Conservation (phyloP, 1,140 invertebrate species). For the Idris sp. region DNA sequence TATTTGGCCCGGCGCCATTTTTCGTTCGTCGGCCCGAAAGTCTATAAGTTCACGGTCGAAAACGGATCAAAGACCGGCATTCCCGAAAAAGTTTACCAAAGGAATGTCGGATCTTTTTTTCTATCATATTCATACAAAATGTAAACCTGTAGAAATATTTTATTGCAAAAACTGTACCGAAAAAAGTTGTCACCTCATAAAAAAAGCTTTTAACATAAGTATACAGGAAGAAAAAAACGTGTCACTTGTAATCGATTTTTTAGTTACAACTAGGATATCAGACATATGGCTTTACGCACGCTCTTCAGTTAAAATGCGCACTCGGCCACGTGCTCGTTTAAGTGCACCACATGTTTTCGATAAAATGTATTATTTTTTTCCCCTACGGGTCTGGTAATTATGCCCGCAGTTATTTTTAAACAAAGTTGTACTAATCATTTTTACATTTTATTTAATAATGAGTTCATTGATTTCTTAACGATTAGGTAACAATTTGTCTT, state of each 20-base stretch:
- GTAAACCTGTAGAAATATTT: too few relatives aligned
- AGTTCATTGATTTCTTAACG: too few relatives aligned
- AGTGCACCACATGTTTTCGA: slow-evolving; percentile 40
- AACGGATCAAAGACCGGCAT: slow-evolving; percentile 51
- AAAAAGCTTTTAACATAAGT: too few relatives aligned
- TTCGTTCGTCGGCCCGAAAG: slow-evolving; percentile 37
- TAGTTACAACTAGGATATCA: slow-evolving; percentile 46
- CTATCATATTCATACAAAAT: too few relatives aligned
- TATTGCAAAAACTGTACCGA: too few relatives aligned
- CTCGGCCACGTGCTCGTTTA: slow-evolving; percentile 52
- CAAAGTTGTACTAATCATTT: too few relatives aligned
- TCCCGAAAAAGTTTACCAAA: slow-evolving; percentile 35
- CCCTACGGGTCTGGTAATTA: too few relatives aligned
- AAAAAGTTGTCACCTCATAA: too few relatives aligned
- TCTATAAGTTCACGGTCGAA: slow-evolving; percentile 58
- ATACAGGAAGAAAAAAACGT: slow-evolving; percentile 30
- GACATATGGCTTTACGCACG: slow-evolving; percentile 49
- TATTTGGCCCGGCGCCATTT: slow-evolving; percentile 54
- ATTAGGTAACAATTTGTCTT: too few relatives aligned
- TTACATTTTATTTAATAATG: too few relatives aligned
- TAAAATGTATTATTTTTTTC: slow-evolving; percentile 40
- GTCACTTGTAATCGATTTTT: slow-evolving; percentile 55
- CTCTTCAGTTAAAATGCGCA: slow-evolving; percentile 41
- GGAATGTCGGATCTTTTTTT: too few relatives aligned
- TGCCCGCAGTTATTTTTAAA: too few relatives aligned